These are phyloP conservation scores for Lysandra coridon DNA, from an alignment of 2,888 invertebrate genomes.

Conservation along the genomic window DNA sequence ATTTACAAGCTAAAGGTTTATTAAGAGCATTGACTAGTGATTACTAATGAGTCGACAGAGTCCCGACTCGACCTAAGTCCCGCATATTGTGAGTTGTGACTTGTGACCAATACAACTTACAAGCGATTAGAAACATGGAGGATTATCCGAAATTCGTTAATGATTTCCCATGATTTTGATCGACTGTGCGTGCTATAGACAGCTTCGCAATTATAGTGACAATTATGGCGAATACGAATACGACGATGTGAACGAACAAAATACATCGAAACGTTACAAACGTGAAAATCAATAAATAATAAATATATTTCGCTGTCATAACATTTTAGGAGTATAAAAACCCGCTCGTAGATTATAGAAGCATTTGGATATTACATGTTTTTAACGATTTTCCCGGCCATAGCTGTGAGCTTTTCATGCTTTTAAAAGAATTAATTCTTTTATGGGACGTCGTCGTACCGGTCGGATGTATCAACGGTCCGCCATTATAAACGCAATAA, in stretches of 20 bases:
- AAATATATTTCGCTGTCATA: not conserved
- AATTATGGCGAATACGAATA: no score
- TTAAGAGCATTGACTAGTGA: no score
- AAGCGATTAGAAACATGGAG: no score
- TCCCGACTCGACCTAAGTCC: no score
- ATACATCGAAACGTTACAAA: not conserved
- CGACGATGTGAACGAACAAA: not conserved
- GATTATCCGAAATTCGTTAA: no score
- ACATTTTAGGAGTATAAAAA: slow-evolving; percentile 20
- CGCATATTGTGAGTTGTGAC: no score
- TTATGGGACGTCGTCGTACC: slow-evolving; percentile 43
- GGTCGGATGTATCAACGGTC: slow-evolving; percentile 44
- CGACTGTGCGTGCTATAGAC: no score
- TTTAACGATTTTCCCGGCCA: slow-evolving; percentile 26
- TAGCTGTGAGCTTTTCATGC: slow-evolving; percentile 41
- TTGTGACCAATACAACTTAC: no score
- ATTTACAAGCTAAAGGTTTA: no score
- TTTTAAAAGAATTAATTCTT: slow-evolving; percentile 47
- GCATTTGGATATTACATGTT: slow-evolving; percentile 22
- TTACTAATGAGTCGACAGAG: no score
- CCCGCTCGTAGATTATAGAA: slow-evolving; percentile 15
- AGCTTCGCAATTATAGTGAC: no score
- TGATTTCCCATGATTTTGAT: no score
- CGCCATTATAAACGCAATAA: slow-evolving; percentile 38
- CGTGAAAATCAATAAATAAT: not conserved